These are phyloP conservation scores for Xyliphius kryptos DNA, from an alignment of 2,113 vertebrate species.

Conservation along the genomic window DNA sequence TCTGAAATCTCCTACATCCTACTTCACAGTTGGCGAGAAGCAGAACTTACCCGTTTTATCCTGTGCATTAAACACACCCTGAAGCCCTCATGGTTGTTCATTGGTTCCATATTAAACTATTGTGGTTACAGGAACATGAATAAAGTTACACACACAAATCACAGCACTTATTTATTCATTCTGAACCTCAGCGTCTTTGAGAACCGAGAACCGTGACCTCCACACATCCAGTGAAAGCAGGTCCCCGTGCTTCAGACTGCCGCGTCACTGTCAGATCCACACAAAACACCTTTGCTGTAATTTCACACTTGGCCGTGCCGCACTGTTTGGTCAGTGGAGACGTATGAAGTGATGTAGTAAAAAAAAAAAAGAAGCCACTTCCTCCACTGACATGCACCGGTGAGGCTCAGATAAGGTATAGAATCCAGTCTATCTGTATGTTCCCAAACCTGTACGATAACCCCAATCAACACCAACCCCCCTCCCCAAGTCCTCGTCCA, in stretches of 20 bases:
- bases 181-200: no score
- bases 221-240: no score
- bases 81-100: no score
- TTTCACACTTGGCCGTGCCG: conserved; percentile 40
- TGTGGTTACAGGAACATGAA: no score
- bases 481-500: no score
- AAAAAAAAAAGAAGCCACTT: background rate
- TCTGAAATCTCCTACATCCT: no score
- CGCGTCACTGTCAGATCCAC: conserved; percentile 36
- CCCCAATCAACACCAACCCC: conserved; percentile 3
- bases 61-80: no score
- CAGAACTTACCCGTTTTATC: no score
- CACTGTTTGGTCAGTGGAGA: conserved; percentile 15
- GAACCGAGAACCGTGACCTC: conserved; percentile 36
- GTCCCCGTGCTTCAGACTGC: conserved; percentile 25
- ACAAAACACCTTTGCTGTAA: conserved; percentile 40
- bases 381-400: conserved; percentile 52
- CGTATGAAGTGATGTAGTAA: conserved; percentile 6
- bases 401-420: conserved; percentile 45
- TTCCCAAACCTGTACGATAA: conserved; percentile 49
- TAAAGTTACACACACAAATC: no score
- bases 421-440: conserved; percentile 54
- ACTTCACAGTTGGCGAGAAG: no score
- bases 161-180: no score
- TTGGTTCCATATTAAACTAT: no score